Conservation (phyloP, 2,113 vertebrate genomes). For the Tragelaphus strepsiceros region DNA sequence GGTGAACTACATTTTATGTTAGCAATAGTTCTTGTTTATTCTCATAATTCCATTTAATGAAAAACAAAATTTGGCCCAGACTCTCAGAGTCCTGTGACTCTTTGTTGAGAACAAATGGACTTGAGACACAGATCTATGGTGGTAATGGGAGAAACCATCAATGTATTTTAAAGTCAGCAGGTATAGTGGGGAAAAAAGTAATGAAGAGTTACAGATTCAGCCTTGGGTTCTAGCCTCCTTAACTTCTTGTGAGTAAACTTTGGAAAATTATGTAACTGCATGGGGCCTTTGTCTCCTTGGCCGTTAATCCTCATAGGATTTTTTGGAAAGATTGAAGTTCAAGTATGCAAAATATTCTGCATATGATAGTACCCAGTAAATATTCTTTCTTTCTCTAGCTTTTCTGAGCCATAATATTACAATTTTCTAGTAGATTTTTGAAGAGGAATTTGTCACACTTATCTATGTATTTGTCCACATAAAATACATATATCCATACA, state of each 20-base stretch:
- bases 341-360: not conserved
- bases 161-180: conserved; percentile 37
- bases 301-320: not conserved
- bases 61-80: conserved; percentile 27
- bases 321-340: not conserved
- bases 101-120: conserved; percentile 34
- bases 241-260: conserved; percentile 19
- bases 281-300: not conserved
- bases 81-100: not conserved
- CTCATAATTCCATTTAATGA: conserved; percentile 36
- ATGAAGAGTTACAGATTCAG: not conserved
- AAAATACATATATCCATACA: not conserved
- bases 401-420: not conserved
- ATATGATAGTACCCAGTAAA: not conserved
- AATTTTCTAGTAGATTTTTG: not conserved
- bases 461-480: not conserved
- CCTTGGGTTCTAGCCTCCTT: not conserved
- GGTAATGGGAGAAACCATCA: not conserved
- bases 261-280: not conserved
- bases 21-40: conserved; percentile 55
- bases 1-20: conserved; percentile 45
- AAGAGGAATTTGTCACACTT: not conserved
- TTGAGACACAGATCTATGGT: not conserved
- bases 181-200: not conserved
- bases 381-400: not conserved